Evolutionary conservation across 2,113 vertebrate genomes (phyloP).

Genomic region (Upupa epops): DNA sequence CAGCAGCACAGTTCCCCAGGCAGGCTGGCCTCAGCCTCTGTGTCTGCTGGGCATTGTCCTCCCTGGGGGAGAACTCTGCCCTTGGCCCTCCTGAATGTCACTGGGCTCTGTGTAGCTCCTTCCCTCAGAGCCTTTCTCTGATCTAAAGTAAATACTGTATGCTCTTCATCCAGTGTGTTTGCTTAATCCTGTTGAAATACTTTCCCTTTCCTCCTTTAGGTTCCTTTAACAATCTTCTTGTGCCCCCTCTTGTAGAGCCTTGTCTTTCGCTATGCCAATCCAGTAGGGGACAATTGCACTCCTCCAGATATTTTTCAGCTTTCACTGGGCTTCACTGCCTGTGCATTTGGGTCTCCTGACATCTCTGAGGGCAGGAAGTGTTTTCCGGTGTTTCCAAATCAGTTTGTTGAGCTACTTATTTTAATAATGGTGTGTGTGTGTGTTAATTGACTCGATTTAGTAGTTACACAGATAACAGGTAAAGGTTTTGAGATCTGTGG

Average conservation of each 20-base stretch:
- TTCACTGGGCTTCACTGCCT: not conserved
- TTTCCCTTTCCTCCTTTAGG: not conserved
- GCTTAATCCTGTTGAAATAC: not conserved
- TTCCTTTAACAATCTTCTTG: not conserved
- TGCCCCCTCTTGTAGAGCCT: not conserved
- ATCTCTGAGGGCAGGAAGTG: not conserved
- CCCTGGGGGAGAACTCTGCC: not conserved
- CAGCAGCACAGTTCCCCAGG: not conserved
- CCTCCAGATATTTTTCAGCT: not conserved
- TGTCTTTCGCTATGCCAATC: not conserved
- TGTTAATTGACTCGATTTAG: not conserved
- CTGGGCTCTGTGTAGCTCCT: too few relatives aligned
- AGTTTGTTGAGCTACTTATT: not conserved
- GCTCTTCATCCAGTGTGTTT: not conserved
- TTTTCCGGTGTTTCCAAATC: not conserved
- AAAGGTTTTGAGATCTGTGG: not conserved
- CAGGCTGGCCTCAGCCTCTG: not conserved
- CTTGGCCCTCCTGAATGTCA: too few relatives aligned
- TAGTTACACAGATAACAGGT: not conserved
- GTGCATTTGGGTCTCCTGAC: not conserved
- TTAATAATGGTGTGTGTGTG: accelerated
- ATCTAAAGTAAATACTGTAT: too few relatives aligned
- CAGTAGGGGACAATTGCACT: not conserved
- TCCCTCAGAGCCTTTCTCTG: not conserved
- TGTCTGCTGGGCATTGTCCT: not conserved